Evolutionary conservation across 2,888 invertebrate genomes (phyloP).

Genomic region (Onchidella celtica): DNA sequence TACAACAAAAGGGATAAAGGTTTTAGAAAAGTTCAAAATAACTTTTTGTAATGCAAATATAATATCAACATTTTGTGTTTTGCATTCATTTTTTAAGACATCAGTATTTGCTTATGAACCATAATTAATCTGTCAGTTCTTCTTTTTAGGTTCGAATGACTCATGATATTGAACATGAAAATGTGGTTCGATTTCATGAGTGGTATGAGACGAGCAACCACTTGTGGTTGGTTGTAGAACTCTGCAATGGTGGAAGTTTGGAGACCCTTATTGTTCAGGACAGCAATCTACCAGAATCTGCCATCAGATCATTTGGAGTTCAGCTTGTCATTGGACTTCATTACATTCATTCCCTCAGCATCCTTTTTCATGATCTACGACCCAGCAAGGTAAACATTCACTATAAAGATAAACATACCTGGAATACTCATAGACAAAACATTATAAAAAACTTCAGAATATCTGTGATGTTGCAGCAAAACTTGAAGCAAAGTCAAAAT

Average conservation of each 20-base stretch:
- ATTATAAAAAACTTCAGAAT: too few species aligned
- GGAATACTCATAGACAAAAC: too few species aligned
- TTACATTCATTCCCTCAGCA: conserved; percentile 79
- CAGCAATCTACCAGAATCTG: conserved; percentile 77
- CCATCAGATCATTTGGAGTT: conserved; percentile 76
- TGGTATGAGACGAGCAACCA: conserved; percentile 81
- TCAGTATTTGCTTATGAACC: too few species aligned
- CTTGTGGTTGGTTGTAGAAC: conserved; percentile 80
- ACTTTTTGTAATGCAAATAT: too few species aligned
- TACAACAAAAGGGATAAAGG: too few species aligned
- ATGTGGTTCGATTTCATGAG: conserved; percentile 80
- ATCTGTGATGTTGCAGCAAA: too few species aligned
- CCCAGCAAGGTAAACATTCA: conserved; percentile 80
- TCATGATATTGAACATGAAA: conserved; percentile 78
- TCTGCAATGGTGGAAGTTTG: conserved; percentile 79
- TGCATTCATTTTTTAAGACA: too few species aligned
- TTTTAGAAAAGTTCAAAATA: too few species aligned
- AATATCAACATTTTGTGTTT: too few species aligned
- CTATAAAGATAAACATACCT: too few species aligned
- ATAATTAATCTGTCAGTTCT: too few species aligned
- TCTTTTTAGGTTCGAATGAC: conserved; percentile 78
- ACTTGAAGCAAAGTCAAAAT: too few species aligned
- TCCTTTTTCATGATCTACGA: conserved; percentile 79
- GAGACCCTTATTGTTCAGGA: conserved; percentile 78
- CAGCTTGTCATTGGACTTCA: conserved; percentile 79